phyloP scores from a whole-genome alignment of 2,888 invertebrate genomes.

The Ophraella communa region DNA sequence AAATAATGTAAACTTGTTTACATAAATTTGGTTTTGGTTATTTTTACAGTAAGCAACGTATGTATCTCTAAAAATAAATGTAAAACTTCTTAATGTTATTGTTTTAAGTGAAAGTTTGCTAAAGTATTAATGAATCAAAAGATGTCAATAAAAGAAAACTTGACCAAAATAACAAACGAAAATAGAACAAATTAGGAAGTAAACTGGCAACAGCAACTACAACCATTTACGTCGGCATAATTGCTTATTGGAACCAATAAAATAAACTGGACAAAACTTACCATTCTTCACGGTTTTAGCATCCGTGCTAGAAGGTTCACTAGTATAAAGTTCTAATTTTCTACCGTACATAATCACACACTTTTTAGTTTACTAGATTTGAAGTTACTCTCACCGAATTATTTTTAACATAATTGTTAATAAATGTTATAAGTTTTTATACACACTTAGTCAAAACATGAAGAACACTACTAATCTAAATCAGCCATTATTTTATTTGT shows the following conservation, averaged over 20 bases:
- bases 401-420: constrained; percentile 63
- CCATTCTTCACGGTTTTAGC: constrained; percentile 78
- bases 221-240: constrained; percentile 8
- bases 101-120: neutral
- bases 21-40: neutral
- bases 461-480: constrained; percentile 55
- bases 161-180: neutral
- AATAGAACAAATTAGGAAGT: neutral
- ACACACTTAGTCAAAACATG: constrained; percentile 50
- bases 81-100: neutral
- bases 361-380: constrained; percentile 50
- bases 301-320: constrained; percentile 76
- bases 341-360: constrained; percentile 73
- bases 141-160: neutral
- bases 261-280: constrained; percentile 58
- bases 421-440: constrained; percentile 45
- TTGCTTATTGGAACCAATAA: constrained; percentile 18
- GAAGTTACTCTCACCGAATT: constrained; percentile 67
- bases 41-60: neutral
- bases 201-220: neutral
- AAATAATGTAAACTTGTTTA: neutral
- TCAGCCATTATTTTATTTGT: constrained; percentile 59
- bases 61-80: neutral
- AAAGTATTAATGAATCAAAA: neutral
- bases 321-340: constrained; percentile 73